These are phyloP conservation scores for Coelogynopora nodosa DNA, from an alignment of 2,888 invertebrate genomes.

Conservation along the genomic window DNA sequence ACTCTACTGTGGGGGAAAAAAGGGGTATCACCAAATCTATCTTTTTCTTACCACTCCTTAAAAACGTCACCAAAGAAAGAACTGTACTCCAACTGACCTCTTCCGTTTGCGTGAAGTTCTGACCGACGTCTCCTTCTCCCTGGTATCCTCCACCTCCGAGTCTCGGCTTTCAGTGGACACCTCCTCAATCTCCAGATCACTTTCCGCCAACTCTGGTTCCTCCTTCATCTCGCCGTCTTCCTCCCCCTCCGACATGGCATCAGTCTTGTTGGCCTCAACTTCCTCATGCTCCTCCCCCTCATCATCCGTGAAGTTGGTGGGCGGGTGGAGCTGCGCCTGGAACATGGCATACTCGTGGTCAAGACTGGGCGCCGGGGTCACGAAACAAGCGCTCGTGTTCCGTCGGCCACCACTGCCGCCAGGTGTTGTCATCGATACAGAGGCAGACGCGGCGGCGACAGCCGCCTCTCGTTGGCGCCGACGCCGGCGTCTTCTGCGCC, in stretches of 20 bases:
- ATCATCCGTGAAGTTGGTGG: constrained; percentile 2
- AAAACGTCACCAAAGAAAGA: too few relatives aligned
- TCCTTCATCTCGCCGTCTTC: background rate
- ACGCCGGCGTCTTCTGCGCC: background rate
- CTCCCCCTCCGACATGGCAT: background rate
- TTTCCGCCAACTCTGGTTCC: background rate
- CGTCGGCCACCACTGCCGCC: background rate
- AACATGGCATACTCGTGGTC: constrained; percentile 41
- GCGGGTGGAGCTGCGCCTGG: constrained; percentile 25
- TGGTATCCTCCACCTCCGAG: background rate
- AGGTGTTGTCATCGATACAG: background rate
- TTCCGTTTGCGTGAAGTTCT: background rate
- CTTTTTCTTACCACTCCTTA: too few relatives aligned
- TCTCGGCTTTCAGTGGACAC: background rate
- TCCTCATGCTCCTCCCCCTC: background rate
- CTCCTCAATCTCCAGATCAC: background rate
- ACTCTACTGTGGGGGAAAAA: too few relatives aligned
- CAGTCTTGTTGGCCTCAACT: background rate
- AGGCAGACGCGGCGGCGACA: background rate
- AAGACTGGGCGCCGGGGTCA: constrained; percentile 32
- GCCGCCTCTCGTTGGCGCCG: background rate
- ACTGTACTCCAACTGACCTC: too few relatives aligned
- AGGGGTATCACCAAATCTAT: too few relatives aligned
- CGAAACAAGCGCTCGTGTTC: background rate
- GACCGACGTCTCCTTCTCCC: background rate